A percentile compares a stretch with the other conserved stretches of the same genome.
Conservation (phyloP, 2,888 invertebrate genomes). For the Julus scanicus region DNA sequence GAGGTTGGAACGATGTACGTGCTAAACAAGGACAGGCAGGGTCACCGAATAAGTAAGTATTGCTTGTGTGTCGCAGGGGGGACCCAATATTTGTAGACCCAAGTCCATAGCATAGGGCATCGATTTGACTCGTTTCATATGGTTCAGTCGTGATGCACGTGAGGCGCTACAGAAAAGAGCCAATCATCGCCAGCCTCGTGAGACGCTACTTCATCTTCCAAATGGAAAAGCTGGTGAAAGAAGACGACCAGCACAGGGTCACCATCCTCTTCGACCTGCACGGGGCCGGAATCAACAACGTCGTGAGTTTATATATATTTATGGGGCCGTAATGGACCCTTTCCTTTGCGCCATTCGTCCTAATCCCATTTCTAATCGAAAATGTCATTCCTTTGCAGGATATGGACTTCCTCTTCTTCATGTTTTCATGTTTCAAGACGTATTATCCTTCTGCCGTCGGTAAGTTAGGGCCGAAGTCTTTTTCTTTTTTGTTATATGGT, state of each 20-base stretch:
- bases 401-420: constrained; percentile 88
- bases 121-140: too few relatives aligned
- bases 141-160: constrained; percentile 79
- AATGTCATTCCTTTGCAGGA: constrained; percentile 69
- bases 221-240: constrained; percentile 82
- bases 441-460: constrained; percentile 80
- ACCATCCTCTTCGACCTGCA: constrained; percentile 92
- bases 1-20: constrained; percentile 82
- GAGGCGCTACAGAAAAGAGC: constrained; percentile 82
- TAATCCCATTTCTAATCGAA: neutral
- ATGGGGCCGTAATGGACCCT: too few relatives aligned
- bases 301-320: constrained; percentile 72
- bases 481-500: neutral
- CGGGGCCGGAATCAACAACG: constrained; percentile 83
- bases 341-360: too few relatives aligned
- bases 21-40: constrained; percentile 83
- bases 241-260: constrained; percentile 79
- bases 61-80: too few relatives aligned
- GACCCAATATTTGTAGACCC: too few relatives aligned
- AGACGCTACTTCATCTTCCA: constrained; percentile 86
- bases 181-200: constrained; percentile 78
- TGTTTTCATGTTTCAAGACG: constrained; percentile 85
- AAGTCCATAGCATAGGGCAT: too few relatives aligned
- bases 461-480: constrained; percentile 61
- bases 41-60: constrained; percentile 71